phyloP scores from a whole-genome alignment of 2,797 vertebrate species.

The Tapirus indicus region DNA sequence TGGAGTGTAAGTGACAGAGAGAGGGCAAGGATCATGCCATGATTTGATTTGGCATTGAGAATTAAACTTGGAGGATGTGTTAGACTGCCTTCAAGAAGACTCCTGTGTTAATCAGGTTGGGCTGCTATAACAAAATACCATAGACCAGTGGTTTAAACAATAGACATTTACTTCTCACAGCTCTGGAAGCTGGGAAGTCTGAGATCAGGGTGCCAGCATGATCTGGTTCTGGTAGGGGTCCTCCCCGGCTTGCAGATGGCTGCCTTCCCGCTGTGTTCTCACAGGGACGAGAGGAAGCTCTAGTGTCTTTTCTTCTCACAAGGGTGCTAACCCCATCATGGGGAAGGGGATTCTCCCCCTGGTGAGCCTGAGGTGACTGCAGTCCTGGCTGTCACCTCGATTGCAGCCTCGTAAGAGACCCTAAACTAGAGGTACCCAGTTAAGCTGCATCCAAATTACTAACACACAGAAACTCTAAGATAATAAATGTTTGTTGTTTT shows the following conservation, averaged over 20 bases:
- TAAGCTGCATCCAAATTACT: slow-evolving; percentile 9
- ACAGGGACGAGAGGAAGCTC: neutral
- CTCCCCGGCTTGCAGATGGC: neutral
- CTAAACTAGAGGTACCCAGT: neutral
- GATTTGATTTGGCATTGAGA: neutral
- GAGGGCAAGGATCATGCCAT: neutral
- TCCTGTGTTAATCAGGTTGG: neutral
- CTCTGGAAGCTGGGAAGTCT: neutral
- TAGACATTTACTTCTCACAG: neutral
- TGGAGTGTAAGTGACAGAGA: neutral
- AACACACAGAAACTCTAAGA: neutral
- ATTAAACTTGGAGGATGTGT: neutral
- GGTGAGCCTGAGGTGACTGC: neutral
- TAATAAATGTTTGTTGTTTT: slow-evolving; percentile 25
- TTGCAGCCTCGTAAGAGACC: neutral
- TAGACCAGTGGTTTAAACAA: neutral
- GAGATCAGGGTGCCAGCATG: neutral
- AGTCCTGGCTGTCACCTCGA: neutral
- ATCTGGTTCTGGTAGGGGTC: neutral
- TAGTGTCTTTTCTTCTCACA: neutral
- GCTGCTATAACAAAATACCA: neutral
- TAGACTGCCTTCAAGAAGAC: neutral
- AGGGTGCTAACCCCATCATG: neutral
- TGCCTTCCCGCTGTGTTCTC: neutral
- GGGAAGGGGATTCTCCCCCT: neutral